Conservation (phyloP, 2,797 vertebrate genomes). For the Propithecus deckenii region DNA sequence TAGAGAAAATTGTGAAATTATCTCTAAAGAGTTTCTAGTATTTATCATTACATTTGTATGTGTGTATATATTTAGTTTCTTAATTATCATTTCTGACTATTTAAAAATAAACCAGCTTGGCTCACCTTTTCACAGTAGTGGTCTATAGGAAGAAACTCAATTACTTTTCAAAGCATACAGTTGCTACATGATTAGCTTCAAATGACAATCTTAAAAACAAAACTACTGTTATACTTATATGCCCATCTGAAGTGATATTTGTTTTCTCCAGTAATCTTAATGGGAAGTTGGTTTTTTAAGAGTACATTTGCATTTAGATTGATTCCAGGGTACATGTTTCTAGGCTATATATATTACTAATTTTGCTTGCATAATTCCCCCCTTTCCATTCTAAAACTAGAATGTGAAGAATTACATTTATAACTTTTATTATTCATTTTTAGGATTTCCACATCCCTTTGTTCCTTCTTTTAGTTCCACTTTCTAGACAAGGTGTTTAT, state of each 20-base stretch:
- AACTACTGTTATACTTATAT: background rate
- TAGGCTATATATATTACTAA: background rate
- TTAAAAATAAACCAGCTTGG: background rate
- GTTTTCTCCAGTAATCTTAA: background rate
- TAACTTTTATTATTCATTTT: background rate
- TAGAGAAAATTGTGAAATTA: background rate
- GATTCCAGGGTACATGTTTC: background rate
- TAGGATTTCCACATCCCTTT: background rate
- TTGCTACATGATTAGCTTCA: background rate
- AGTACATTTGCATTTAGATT: background rate
- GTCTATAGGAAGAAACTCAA: background rate
- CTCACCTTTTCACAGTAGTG: background rate
- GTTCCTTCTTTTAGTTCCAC: background rate
- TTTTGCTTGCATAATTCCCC: background rate
- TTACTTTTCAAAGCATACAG: background rate
- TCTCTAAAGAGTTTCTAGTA: background rate
- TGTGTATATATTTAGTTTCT: background rate
- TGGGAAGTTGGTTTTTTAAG: background rate
- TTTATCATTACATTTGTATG: background rate
- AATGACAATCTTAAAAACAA: background rate
- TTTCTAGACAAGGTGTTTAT: background rate
- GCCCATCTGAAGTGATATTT: background rate
- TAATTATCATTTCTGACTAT: background rate
- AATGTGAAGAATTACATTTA: background rate
- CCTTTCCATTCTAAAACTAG: background rate